Percentiles rank a stretch among this genome's conserved stretches.
phyloP scores from a whole-genome alignment of 2,113 vertebrate genomes.

The Phocoena phocoena region DNA sequence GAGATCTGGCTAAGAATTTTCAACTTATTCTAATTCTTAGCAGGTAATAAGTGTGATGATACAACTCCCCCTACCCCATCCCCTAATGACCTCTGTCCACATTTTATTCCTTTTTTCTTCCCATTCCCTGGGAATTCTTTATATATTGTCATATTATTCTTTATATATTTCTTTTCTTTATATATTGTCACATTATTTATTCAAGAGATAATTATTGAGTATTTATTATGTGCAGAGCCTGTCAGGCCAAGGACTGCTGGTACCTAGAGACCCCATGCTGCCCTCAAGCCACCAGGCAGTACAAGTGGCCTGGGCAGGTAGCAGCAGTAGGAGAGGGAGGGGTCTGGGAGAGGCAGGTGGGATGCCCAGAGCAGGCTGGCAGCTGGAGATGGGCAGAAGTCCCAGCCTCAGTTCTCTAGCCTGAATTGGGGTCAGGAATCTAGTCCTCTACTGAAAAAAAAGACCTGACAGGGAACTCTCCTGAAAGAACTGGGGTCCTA shows the following conservation, averaged over 20 bases:
- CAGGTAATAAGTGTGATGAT: background rate
- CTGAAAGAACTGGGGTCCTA: background rate
- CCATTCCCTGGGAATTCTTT: background rate
- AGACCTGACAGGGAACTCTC: background rate
- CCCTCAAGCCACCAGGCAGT: background rate
- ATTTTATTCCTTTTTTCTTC: background rate
- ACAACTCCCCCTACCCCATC: background rate
- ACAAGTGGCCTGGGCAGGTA: background rate
- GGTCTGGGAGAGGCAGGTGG: background rate
- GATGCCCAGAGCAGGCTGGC: background rate
- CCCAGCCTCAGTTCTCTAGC: background rate
- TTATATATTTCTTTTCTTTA: background rate
- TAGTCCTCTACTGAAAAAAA: background rate
- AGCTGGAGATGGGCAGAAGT: background rate
- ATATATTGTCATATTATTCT: background rate
- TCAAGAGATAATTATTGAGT: background rate
- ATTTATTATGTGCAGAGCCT: background rate
- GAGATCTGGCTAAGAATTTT: background rate
- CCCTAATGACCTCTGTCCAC: background rate
- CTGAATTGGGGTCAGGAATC: background rate
- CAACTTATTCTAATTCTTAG: background rate
- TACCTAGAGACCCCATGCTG: background rate
- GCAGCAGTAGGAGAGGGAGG: background rate
- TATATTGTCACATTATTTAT: background rate
- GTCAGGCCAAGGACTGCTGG: background rate